Percentiles rank a stretch among this genome's conserved stretches.
These are phyloP conservation scores for Rhombomys opimus DNA, from an alignment of 2,113 vertebrate genomes.

Conservation along the genomic window DNA sequence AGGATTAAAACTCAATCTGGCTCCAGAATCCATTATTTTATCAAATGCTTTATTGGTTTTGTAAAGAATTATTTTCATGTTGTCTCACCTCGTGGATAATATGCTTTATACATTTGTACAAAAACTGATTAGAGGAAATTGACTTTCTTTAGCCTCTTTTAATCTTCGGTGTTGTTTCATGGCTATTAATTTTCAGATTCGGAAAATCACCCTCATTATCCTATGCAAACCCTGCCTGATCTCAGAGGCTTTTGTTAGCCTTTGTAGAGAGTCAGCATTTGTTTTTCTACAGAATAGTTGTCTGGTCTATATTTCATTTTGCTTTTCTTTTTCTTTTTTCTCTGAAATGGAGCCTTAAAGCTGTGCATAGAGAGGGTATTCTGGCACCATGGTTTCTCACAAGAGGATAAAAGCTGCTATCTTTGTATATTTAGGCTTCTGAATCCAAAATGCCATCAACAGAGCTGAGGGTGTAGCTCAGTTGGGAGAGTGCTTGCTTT, in stretches of 20 bases:
- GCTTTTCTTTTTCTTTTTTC: neutral
- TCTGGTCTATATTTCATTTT: neutral
- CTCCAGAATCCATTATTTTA: constrained; percentile 51
- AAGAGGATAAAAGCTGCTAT: neutral
- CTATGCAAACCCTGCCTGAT: constrained; percentile 5
- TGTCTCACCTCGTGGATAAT: neutral
- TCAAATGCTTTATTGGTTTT: constrained; percentile 10
- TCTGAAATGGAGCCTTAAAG: neutral
- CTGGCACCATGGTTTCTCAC: neutral
- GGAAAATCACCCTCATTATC: constrained; percentile 36
- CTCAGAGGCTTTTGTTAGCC: neutral
- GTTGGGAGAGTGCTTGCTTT: too few species aligned
- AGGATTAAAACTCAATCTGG: neutral
- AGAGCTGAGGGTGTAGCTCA: neutral
- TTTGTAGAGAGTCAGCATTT: neutral
- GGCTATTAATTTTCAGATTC: constrained; percentile 61
- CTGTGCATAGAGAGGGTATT: neutral
- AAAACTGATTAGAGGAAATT: constrained; percentile 33
- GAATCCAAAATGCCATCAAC: neutral
- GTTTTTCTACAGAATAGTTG: neutral
- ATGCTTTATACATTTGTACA: constrained; percentile 33
- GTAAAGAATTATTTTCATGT: constrained; percentile 42
- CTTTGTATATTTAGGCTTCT: neutral
- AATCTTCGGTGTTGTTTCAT: constrained; percentile 31
- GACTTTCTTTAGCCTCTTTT: constrained; percentile 25